Base-by-base conservation (phyloP, 1,140 invertebrate species). In the Megalopta genalis region DNA sequence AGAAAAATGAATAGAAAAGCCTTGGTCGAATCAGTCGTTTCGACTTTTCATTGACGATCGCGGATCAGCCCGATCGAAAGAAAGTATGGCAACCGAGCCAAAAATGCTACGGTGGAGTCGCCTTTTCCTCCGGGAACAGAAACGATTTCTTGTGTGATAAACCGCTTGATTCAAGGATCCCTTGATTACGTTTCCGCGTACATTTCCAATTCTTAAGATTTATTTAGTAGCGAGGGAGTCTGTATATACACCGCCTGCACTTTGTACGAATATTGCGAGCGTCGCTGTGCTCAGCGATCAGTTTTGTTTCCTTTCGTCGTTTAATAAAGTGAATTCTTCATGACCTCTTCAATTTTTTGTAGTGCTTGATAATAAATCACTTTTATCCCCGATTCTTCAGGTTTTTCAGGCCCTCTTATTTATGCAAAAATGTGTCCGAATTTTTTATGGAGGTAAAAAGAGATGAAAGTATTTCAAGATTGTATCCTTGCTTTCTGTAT, bases 241-340 rank as follows among this genome's bases (percentile, higher is more conserved):
- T 86, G 83, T 85, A 84, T 71, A 79, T 84, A 86, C 83, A 84
- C 75, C 83, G 75, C 71, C 84, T 82, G 75, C 75, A 81, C 80
- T 86, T 78, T 82, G 74, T 85, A 85, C 67, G 80, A 78, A 75
- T 82, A 85, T 76, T 82, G 67, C 75, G 71, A 79, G 39, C 60
- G 49, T 68, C 63, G 60, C 72, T 74, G 72, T 54, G 25, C 46
- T 69, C 66, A 67, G 54, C 83, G 79, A 85, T 27, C 46, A 59
- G 27, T 46, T 76, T 81, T 37, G 60, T 76, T 80, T 60, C 62
- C 67, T 73, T 27, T 74, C 54, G 72, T 77, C 77, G 73, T 81
- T 67, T 80, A 80, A 76, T 76, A 80, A 68, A 74, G 71, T 76
- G 72, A 76, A 76, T 76, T 80, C 78, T 80, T 67, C 64, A 76